Base-by-base conservation (phyloP, 2,797 vertebrate genomes). In the Hemitrygon akajei region DNA sequence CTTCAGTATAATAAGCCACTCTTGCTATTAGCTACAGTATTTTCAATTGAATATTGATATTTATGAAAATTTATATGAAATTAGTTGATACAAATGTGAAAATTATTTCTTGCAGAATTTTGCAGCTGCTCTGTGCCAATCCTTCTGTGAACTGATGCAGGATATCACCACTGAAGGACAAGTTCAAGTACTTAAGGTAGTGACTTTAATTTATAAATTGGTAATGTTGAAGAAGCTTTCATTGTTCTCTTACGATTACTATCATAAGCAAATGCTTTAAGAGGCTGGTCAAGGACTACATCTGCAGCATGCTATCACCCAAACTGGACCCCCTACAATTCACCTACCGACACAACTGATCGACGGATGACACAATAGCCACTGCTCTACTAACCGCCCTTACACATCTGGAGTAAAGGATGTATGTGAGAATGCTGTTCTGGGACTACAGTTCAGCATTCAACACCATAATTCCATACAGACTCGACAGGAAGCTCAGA, bases 131-230 rank as follows among this genome's bases (percentile, higher is more conserved):
- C 96, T 99, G 30, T 98, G 98, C 95, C 96, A 94, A 93, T 98
- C 97, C 7, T 98, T 98, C 95, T 98, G 97, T 95, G 96, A 97
- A 81, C 95, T 98, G 75, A 95, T 98, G 94, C 97, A 97, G 95
- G 98, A 98, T 95, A 97, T 98, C 96, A 98, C 97, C 76, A 98
- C 97, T 94, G 98, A 98, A 95, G 98, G 98, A 94, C 98, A 98
- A 96, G 98, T 98, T 96, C 98, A 98, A 95, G 97, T 98, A 89
- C 97, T 99, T 71, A 98, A 98, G 98, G 98, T 98, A 97, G n/a
- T 93, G 11, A 25, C 30, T 91, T 91, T 91, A 40, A n/a, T 93
- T 93, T 76, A 11, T 93, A 27, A 16, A 12, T 4, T 58, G 14
- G 30, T 58, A 76, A 2, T 89, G 9, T 89, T 69, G 20, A 22